These are phyloP conservation scores for Xylota sylvarum DNA, from an alignment of 2,888 invertebrate species.

Conservation along the genomic window DNA sequence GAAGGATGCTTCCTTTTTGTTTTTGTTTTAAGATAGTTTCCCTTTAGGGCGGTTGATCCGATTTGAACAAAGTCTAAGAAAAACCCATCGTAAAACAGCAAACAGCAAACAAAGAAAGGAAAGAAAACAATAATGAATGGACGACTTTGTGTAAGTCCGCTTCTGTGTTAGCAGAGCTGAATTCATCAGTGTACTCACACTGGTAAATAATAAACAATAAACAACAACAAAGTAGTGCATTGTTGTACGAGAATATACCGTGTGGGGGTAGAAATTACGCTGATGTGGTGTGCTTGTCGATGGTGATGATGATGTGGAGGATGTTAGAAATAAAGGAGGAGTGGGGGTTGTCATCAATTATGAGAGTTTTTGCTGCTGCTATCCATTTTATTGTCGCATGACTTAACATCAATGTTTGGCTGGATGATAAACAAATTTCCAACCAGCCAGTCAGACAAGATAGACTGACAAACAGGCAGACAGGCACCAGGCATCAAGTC, in stretches of 20 bases:
- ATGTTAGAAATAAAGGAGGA: neutral
- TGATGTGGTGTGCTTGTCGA: neutral
- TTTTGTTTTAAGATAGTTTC: neutral
- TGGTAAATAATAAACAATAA: conserved; percentile 46
- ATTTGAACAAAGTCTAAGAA: conserved; percentile 23
- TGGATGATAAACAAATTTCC: conserved; percentile 51
- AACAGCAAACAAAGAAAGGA: conserved; percentile 16
- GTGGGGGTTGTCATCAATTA: conserved; percentile 53
- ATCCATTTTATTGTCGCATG: conserved; percentile 45
- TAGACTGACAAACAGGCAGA: conserved; percentile 12
- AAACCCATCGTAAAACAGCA: conserved; percentile 3
- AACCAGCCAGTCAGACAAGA: conserved; percentile 15
- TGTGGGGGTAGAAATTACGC: neutral
- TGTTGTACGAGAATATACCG: conserved; percentile 45
- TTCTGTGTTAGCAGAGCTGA: conserved; percentile 52
- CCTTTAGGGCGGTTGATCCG: conserved; percentile 25
- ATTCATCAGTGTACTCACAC: conserved; percentile 38
- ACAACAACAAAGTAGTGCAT: conserved; percentile 58
- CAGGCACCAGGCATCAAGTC: conserved; percentile 6
- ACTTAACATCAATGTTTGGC: conserved; percentile 54
- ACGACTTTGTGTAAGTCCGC: conserved; percentile 48
- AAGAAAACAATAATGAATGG: conserved; percentile 50
- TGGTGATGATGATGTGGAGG: conserved; percentile 23
- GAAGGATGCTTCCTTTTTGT: conserved; percentile 14
- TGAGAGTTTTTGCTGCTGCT: conserved; percentile 18